Base-by-base conservation (phyloP, 1,140 invertebrate genomes). In the Cyrtorhinus lividipennis region DNA sequence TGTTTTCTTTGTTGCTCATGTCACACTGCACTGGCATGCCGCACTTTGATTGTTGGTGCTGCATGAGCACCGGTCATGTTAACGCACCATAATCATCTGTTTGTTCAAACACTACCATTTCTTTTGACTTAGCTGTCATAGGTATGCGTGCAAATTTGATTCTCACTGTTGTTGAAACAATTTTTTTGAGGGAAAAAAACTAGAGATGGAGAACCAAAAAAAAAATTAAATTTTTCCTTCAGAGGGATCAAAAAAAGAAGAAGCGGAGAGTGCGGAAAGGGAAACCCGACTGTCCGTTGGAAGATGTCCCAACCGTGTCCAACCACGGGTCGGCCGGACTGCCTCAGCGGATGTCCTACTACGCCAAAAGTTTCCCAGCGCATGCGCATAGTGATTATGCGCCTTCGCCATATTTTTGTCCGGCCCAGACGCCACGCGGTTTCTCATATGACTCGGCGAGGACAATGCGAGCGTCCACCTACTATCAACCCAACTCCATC, bases 401-500 rank as follows among this genome's bases (percentile, higher is more conserved):
- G 8, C 44, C 57, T 12, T 48, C 63, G 20, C 58, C 62, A 13
- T 69, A 69, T 59, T 68, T 67, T 62, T 68, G 64, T 45, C 66
- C 68, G 2, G 56, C 65, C 1, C 58, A 59, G 58, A 25, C 58
- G 24, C 24, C 62, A 22, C 57, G 61, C 20, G 25, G 24, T 1
- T 62, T 63, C 24, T 13, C 62, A 3, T 66, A 65, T 38, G 64
- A 66, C 15, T 26, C 53, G 18, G 24, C 48, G 10, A 62, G 62
- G 24, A 61, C 65, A 3, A 53, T 62, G 23, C 45, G 62, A 13
- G 56, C 57, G 25, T 61, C 61, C 25, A 22, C 59, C 15, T 60
- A 62, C 56, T 68, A 68, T 56, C 67, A 68, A 46, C 67, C 67
- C 3, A 59, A 66, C 53, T 66, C 65, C 48, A 63, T 66, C 44